Evolutionary conservation across 2,888 invertebrate species (phyloP).

Genomic region (Papilio gigon): DNA sequence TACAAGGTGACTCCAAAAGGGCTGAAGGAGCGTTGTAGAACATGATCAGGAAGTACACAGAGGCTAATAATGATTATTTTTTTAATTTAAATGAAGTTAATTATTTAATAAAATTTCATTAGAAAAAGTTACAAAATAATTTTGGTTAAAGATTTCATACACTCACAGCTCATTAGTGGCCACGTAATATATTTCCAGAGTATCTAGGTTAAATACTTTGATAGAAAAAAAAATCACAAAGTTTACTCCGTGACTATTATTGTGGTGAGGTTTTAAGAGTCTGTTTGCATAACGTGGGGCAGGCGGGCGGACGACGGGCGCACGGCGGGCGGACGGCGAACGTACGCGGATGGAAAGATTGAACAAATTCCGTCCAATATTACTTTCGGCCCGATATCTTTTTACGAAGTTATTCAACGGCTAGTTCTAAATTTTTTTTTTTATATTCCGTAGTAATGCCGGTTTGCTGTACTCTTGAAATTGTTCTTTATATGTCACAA

Average conservation of each 20-base stretch:
- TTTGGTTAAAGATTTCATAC: background rate
- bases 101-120: background rate
- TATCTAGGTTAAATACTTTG: constrained; percentile 16
- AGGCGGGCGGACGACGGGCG: constrained; percentile 26
- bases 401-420: constrained; percentile 30
- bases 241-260: constrained; percentile 28
- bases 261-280: constrained; percentile 35
- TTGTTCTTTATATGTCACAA: background rate
- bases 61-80: too few species aligned
- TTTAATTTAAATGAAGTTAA: background rate
- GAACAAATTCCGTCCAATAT: constrained; percentile 40
- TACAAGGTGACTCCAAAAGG: too few species aligned
- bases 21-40: too few species aligned
- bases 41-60: too few species aligned
- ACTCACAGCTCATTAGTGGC: background rate
- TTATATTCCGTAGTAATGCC: constrained; percentile 15
- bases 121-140: background rate
- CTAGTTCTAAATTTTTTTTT: constrained; percentile 21
- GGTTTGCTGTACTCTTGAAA: constrained; percentile 5
- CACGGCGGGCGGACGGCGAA: constrained; percentile 28
- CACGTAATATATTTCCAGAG: constrained; percentile 2
- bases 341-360: constrained; percentile 38
- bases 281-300: constrained; percentile 39
- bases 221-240: constrained; percentile 29
- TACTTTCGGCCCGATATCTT: constrained; percentile 36